Evolutionary conservation across 2,888 invertebrate species (phyloP), one percentile per base, ranked within the genome.

Genomic region (Sesia apiformis): DNA sequence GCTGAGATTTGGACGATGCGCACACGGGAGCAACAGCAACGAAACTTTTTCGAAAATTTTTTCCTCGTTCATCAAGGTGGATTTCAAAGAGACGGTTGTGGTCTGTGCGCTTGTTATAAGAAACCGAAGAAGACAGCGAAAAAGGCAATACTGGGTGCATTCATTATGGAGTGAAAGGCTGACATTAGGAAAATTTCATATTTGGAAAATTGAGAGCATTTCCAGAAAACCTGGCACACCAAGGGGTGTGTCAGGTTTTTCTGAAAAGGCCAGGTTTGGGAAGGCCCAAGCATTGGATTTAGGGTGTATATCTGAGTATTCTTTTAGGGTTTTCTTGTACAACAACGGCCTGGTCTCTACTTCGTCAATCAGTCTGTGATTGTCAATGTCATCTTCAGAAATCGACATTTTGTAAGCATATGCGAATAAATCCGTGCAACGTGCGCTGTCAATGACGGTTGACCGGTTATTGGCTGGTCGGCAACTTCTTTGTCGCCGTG

Each of bases 61-160:
- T 23, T 1, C 23, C 23, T 23, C 23, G 2, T 23, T 23, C 23
- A 23, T 23, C 23, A 23, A 23, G 1, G 2, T 23, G 23, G 23
- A 23, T 23, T 23, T 23, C 23, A 23, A 23, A 23, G 23, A 23
- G 23, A 23, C 23, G 23, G 23, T 23, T 53, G 53, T 53, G 53
- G 53, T 53, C 49, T 53, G 53, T 43, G 43, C 53, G 23, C n/a
- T 53, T 53, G 46, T 43, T 38, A n/a, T 53, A 38, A 49, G 53
- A 53, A 53, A 43, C 53, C 53, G 53, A 41, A 53, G 49, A 53
- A 38, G 53, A 49, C 53, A 53, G 53, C 53, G 49, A 53, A 49
- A 53, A 53, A 53, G 49, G 46, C 46, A 53, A 53, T 41, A 46
- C 23, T 53, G 41, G 4, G 52, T 53, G 53, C 49, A 49, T 7